phyloP scores from a whole-genome alignment of 2,113 vertebrate species.

The Colinus virginianus region DNA sequence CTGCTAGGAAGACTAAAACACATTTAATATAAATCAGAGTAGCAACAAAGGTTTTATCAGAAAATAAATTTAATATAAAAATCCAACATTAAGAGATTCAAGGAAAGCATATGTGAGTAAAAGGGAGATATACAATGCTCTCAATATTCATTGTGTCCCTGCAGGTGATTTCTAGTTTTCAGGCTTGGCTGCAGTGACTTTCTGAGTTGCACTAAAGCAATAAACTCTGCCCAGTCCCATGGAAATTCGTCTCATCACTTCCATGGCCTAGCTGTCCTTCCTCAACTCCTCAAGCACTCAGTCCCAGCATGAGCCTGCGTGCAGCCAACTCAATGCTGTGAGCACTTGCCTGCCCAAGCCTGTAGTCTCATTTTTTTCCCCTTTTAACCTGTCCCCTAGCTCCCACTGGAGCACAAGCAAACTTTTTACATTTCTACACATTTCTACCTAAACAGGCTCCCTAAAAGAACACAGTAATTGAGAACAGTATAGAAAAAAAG shows the following conservation, averaged over 20 bases:
- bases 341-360: neutral
- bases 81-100: neutral
- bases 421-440: neutral
- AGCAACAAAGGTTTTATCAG: neutral
- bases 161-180: neutral
- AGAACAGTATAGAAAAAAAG: neutral
- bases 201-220: neutral
- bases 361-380: neutral
- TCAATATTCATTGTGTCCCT: neutral
- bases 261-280: neutral
- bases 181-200: neutral
- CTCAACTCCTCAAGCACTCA: neutral
- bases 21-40: neutral
- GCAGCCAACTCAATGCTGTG: neutral
- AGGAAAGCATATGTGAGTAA: fast-evolving
- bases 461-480: neutral
- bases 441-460: neutral
- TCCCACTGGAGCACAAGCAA: neutral
- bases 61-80: neutral
- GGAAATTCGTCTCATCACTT: neutral
- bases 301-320: neutral
- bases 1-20: neutral
- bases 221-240: neutral
- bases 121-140: neutral
- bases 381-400: neutral